Evolutionary conservation across 2,888 invertebrate genomes (phyloP).

Genomic region (Drosophila tanythrix): DNA sequence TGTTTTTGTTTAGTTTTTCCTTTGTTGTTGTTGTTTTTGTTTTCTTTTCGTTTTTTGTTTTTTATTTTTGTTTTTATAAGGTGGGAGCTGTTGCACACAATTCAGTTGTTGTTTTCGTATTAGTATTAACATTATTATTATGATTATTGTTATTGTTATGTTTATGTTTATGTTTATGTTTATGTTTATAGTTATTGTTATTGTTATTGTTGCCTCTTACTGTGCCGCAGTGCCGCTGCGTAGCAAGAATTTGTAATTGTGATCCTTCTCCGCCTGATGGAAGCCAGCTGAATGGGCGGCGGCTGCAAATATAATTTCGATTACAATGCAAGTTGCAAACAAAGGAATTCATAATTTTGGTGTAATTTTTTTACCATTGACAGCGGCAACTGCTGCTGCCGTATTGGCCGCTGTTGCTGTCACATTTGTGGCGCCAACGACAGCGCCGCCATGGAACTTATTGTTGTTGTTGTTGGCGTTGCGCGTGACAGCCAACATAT

Average conservation of each 20-base stretch:
- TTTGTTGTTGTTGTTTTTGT: constrained; percentile 33
- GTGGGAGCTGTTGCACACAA: constrained; percentile 78
- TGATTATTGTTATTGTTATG: constrained; percentile 11
- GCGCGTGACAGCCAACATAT: constrained; percentile 55
- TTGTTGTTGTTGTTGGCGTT: constrained; percentile 52
- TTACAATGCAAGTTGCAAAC: background rate
- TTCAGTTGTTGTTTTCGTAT: constrained; percentile 61
- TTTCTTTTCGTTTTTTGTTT: constrained; percentile 32
- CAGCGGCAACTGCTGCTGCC: constrained; percentile 51
- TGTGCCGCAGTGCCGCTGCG: constrained; percentile 73
- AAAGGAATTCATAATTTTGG: background rate
- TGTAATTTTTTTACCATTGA: constrained; percentile 66
- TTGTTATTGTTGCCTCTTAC: constrained; percentile 26
- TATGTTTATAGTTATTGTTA: constrained; percentile 22
- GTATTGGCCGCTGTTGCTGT: constrained; percentile 66
- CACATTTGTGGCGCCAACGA: constrained; percentile 61
- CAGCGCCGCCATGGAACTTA: constrained; percentile 48
- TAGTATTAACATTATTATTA: background rate
- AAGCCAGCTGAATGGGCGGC: constrained; percentile 52
- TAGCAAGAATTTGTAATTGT: constrained; percentile 69
- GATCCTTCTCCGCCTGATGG: constrained; percentile 73
- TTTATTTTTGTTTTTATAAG: constrained; percentile 42
- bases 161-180: constrained; percentile 6
- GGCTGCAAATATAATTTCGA: constrained; percentile 7
- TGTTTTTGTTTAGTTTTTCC: constrained; percentile 23